Percentiles rank a stretch among this genome's conserved stretches.
phyloP scores from a whole-genome alignment of 1,140 invertebrate genomes.

The Drosophila subobscura region DNA sequence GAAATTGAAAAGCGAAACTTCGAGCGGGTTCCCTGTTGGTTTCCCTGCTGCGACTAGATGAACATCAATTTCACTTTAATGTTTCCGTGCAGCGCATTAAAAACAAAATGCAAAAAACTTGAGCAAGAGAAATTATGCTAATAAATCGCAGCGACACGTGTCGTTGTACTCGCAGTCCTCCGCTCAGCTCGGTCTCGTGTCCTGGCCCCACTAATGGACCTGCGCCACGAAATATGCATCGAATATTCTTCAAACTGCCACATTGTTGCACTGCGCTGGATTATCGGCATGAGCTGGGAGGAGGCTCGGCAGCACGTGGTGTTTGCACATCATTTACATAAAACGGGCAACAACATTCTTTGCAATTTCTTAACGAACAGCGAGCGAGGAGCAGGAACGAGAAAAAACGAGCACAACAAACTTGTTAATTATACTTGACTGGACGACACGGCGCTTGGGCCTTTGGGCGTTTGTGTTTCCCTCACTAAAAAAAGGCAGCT shows the following conservation, averaged over 20 bases:
- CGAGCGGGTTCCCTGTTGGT: conserved; percentile 13
- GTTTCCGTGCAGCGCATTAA: conserved; percentile 63
- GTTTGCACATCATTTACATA: conserved; percentile 82
- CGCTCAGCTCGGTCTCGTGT: background rate
- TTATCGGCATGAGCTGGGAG: conserved; percentile 37
- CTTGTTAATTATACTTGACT: conserved; percentile 83
- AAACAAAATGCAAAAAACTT: conserved; percentile 52
- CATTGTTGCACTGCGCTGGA: conserved; percentile 38
- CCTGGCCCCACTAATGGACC: conserved; percentile 59
- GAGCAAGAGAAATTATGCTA: conserved; percentile 79
- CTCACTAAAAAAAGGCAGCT: conserved; percentile 40
- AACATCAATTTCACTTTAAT: conserved; percentile 79
- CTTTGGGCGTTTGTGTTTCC: background rate
- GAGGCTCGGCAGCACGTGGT: conserved; percentile 58
- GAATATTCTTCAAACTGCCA: conserved; percentile 53
- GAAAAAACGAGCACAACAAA: conserved; percentile 68
- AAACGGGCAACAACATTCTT: conserved; percentile 66
- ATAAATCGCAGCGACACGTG: conserved; percentile 79
- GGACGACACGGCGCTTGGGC: conserved; percentile 59
- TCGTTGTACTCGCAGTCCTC: conserved; percentile 58
- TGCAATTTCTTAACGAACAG: conserved; percentile 62
- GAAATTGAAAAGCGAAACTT: conserved; percentile 69
- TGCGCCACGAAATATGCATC: conserved; percentile 76
- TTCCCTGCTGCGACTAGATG: conserved; percentile 30
- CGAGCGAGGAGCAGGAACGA: background rate